Percentiles rank a stretch among this genome's conserved stretches.
Evolutionary conservation across 2,113 vertebrate genomes (phyloP).

Genomic region (Acanthisitta chloris): DNA sequence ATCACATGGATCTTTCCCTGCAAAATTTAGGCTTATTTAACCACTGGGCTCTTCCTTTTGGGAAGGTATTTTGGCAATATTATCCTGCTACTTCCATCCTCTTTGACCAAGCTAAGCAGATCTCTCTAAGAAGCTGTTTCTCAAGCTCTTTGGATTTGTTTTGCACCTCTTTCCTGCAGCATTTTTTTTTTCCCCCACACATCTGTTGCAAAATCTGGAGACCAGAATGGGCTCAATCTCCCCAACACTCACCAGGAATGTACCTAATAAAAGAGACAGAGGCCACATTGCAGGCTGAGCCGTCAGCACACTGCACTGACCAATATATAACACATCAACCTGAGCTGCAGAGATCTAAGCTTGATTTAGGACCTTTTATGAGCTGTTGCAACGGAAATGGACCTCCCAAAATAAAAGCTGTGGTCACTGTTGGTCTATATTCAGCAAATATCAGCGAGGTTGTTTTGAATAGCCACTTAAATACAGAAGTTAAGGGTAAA

Average conservation of each 20-base stretch:
- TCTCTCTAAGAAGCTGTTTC: not conserved
- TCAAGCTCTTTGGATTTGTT: not conserved
- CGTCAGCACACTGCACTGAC: conserved; percentile 17
- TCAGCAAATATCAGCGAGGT: not conserved
- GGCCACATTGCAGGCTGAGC: conserved; percentile 60
- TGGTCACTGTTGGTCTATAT: not conserved
- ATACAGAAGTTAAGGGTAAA: not conserved
- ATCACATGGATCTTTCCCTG: not conserved
- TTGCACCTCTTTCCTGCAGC: not conserved
- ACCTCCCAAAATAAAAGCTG: conserved; percentile 6
- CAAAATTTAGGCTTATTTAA: not conserved
- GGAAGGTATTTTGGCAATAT: not conserved
- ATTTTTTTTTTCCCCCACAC: not conserved
- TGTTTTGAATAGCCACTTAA: not conserved
- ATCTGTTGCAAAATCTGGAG: conserved; percentile 58
- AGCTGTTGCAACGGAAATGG: not conserved
- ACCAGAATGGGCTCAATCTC: conserved; percentile 58
- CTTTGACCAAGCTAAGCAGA: not conserved
- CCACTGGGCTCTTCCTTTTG: not conserved
- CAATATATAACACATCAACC: not conserved
- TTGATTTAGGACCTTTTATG: not conserved
- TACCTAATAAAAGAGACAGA: conserved; percentile 59
- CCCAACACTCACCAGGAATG: conserved; percentile 63
- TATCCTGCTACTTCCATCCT: not conserved
- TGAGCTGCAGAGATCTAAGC: not conserved